Conservation (phyloP, 2,888 invertebrate species). For the Apamea sordens region DNA sequence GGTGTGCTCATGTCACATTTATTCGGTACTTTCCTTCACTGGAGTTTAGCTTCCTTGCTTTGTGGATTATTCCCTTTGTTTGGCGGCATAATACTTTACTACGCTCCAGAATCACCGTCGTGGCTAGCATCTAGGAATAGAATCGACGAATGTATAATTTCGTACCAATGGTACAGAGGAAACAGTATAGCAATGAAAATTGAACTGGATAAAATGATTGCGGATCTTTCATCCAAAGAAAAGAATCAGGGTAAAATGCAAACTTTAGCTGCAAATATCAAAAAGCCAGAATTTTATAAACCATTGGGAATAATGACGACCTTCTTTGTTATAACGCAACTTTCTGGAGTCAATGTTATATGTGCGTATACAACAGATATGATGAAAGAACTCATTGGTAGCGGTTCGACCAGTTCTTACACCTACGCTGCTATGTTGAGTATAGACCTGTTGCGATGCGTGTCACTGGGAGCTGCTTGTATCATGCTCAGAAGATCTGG, state of each 20-base stretch:
- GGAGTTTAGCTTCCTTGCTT: conserved; percentile 90
- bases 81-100: conserved; percentile 88
- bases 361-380: conserved; percentile 93
- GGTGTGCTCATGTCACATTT: conserved; percentile 92
- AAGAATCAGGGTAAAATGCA: conserved; percentile 79
- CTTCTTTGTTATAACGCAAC: conserved; percentile 92
- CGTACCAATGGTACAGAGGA: conserved; percentile 92
- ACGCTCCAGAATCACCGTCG: conserved; percentile 92
- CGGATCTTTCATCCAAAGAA: conserved; percentile 79
- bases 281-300: conserved; percentile 90
- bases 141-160: conserved; percentile 89
- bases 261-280: conserved; percentile 82
- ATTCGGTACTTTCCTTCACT: conserved; percentile 91
- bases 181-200: conserved; percentile 82
- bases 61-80: conserved; percentile 89
- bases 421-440: conserved; percentile 92
- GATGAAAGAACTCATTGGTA: conserved; percentile 91
- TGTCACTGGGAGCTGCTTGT: conserved; percentile 91
- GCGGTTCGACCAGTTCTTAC: conserved; percentile 82
- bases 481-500: conserved; percentile 90
- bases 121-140: conserved; percentile 92
- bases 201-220: conserved; percentile 88
- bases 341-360: conserved; percentile 93
- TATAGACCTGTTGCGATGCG: conserved; percentile 91
- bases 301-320: conserved; percentile 91